Conservation (phyloP, 2,113 vertebrate species). For the Baryphthengus martii region DNA sequence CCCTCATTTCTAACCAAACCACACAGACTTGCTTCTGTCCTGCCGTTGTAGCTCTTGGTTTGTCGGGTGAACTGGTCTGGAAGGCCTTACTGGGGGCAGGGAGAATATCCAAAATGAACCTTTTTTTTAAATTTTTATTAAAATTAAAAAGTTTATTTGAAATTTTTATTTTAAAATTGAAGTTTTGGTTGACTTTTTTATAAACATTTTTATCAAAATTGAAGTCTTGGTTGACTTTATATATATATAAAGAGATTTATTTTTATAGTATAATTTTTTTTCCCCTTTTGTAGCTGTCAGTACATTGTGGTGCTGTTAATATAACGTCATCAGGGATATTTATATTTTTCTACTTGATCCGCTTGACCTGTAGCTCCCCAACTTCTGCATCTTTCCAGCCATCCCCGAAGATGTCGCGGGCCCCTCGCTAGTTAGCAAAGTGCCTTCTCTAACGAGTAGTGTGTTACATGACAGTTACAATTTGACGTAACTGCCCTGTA, state of each 20-base stretch:
- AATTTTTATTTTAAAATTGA: too few species aligned
- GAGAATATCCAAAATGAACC: too few species aligned
- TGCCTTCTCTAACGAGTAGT: not conserved
- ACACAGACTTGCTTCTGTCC: not conserved
- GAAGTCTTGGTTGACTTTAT: too few species aligned
- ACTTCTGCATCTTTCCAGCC: not conserved
- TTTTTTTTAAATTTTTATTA: too few species aligned
- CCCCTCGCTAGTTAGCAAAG: not conserved
- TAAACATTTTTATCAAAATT: too few species aligned
- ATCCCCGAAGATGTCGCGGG: not conserved
- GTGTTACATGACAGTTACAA: not conserved
- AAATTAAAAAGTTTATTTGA: too few species aligned
- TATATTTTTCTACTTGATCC: not conserved
- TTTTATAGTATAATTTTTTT: too few species aligned
- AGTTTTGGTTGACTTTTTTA: too few species aligned
- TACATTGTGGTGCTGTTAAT: not conserved
- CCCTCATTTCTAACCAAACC: not conserved
- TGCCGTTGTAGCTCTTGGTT: not conserved
- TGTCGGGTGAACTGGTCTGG: not conserved
- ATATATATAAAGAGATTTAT: too few species aligned
- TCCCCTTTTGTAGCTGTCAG: not conserved
- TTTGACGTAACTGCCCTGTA: not conserved
- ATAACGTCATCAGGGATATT: not conserved
- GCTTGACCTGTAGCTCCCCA: not conserved
- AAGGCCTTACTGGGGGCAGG: not conserved